phyloP scores from a whole-genome alignment of 2,797 vertebrate genomes.

The Huso huso region DNA sequence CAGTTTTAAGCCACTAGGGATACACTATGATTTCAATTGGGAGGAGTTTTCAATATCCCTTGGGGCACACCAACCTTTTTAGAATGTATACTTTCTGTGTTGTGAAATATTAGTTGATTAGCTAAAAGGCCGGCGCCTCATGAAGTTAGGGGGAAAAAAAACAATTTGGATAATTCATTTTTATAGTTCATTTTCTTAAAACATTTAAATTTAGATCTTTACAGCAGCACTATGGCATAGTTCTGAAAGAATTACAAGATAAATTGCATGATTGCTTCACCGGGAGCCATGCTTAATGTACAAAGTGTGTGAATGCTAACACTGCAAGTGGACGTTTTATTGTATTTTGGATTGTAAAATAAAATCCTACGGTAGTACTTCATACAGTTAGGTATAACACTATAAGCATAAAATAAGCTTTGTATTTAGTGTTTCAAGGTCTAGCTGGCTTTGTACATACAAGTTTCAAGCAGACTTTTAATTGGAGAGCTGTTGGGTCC shows the following conservation, averaged over 20 bases:
- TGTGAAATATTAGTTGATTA: too few species aligned
- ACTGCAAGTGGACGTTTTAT: conserved; percentile 58
- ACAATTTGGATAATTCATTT: conserved; percentile 27
- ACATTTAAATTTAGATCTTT: background rate
- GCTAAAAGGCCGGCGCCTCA: too few species aligned
- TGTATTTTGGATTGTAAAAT: conserved; percentile 40
- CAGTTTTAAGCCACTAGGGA: too few species aligned
- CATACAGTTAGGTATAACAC: conserved; percentile 17
- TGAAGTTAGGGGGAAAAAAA: too few species aligned
- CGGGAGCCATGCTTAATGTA: conserved; percentile 51
- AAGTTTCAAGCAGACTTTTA: conserved; percentile 40
- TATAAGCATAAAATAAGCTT: conserved; percentile 42
- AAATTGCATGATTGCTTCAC: conserved; percentile 47
- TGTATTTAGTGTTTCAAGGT: conserved; percentile 41
- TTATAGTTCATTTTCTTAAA: background rate
- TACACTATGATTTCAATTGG: too few species aligned
- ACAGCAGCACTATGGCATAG: conserved; percentile 60
- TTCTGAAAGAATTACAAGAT: conserved; percentile 56
- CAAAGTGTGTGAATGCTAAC: conserved; percentile 67
- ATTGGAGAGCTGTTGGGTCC: conserved; percentile 35
- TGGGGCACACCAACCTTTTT: too few species aligned
- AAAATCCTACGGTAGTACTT: too few species aligned
- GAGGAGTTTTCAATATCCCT: too few species aligned
- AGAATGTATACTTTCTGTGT: too few species aligned
- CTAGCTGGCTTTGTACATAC: conserved; percentile 41